Percentiles rank a stretch among this genome's conserved stretches.
Conservation (phyloP, 2,888 invertebrate genomes). For the Eudemis profundana region DNA sequence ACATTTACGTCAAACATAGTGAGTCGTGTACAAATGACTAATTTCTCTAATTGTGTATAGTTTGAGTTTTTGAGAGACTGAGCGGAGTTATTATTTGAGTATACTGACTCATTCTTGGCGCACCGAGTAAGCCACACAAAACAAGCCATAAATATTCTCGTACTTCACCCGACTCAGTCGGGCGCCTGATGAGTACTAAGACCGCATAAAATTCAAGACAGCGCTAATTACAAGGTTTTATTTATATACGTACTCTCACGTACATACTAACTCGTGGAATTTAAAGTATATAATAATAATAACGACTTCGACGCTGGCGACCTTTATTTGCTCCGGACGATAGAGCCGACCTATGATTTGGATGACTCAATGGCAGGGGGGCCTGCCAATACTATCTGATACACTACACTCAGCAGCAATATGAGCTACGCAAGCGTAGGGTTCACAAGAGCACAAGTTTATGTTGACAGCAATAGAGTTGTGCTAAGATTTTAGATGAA, state of each 20-base stretch:
- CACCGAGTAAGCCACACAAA: slow-evolving; percentile 32
- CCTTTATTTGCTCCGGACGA: not conserved
- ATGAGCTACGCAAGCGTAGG: not conserved
- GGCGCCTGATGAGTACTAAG: slow-evolving; percentile 18
- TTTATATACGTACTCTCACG: not conserved
- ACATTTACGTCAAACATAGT: not conserved
- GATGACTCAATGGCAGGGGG: not conserved
- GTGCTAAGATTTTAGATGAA: no score
- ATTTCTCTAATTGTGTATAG: not conserved
- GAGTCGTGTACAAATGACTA: not conserved
- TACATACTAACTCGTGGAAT: not conserved
- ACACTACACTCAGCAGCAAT: no score
- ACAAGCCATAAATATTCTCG: slow-evolving; percentile 26
- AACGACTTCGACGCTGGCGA: slow-evolving; percentile 2
- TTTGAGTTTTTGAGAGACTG: slow-evolving; percentile 7
- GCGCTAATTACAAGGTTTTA: slow-evolving; percentile 24
- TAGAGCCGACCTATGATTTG: not conserved
- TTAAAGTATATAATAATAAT: slow-evolving; percentile 6
- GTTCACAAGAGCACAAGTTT: no score
- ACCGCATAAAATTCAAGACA: slow-evolving; percentile 20
- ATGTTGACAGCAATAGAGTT: not conserved
- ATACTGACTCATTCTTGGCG: slow-evolving; percentile 35
- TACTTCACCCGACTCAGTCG: slow-evolving; percentile 17
- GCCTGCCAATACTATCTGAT: not conserved
- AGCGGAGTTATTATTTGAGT: slow-evolving; percentile 13